These are phyloP conservation scores for Saguinus midas DNA, from an alignment of 2,113 vertebrate genomes.

Conservation along the genomic window DNA sequence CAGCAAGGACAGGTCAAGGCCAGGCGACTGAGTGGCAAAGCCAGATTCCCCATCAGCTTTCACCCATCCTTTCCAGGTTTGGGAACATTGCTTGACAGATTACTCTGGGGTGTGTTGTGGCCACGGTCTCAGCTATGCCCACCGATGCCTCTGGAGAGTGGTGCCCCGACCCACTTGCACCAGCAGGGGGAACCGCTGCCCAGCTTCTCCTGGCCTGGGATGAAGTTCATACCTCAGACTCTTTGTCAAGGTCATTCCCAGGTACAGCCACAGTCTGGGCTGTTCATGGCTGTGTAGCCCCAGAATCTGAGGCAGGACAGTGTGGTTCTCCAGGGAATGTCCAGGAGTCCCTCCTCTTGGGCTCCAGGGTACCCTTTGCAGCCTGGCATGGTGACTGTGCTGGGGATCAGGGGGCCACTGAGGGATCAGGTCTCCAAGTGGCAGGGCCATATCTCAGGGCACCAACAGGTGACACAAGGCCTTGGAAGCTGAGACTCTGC, in stretches of 20 bases:
- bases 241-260: constrained; percentile 59
- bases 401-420: not conserved
- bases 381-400: not conserved
- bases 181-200: constrained; percentile 54
- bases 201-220: not conserved
- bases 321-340: not conserved
- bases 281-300: not conserved
- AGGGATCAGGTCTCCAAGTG: not conserved
- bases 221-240: not conserved
- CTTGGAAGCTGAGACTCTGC: not conserved
- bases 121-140: too few species aligned
- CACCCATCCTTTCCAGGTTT: not conserved
- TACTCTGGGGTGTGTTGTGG: not conserved
- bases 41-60: not conserved
- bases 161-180: not conserved
- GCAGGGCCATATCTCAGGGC: not conserved
- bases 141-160: not conserved
- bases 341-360: not conserved
- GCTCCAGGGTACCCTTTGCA: not conserved
- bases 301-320: not conserved
- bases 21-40: not conserved
- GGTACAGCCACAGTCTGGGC: not conserved
- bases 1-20: not conserved
- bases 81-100: too few species aligned
- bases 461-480: not conserved